Evolutionary conservation across 2,797 vertebrate genomes (phyloP), one percentile per base, ranked within the genome.

Genomic region (Pangasius macronema): DNA sequence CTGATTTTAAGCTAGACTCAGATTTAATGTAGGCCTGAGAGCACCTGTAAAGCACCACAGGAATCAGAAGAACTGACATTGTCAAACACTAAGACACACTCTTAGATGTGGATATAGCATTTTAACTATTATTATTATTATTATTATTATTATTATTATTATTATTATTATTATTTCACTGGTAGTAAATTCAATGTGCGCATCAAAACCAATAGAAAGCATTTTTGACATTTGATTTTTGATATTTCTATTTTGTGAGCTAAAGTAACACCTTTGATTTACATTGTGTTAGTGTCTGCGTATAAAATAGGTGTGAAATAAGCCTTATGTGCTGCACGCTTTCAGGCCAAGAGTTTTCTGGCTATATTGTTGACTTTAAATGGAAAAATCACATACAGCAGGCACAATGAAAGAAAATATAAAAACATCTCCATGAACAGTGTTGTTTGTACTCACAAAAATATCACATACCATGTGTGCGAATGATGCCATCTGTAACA

Each of bases 21-120:
- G 42, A 42, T 42, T 5, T 42, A 42, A 76, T 83, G 70, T 14
- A 33, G 70, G 46, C 30, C 49, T 76, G 42, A 85, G 46, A 42
- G 30, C 59, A 65, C 61, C 77, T 42, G 24, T 46, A 42, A 42
- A 81, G 42, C 16, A 85, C 7, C 4, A 30, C 33, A 63, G 68
- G 46, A 86, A 61, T 67, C 51, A 87, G 79, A 55, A 76, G 55
- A 72, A 65, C 42, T 83, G 80, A 85, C 86, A 85, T 42, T 84
- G 49, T 55, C n/a, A 73, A 49, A 53, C 57, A 42, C 14, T 27
- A 87, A 72, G 16, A 65, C 5, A 9, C 10, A 36, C 42, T 46
- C 10, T 72, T 85, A 4, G 57, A 59, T 81, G 5, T 59, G 11
- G 24, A 82, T 18, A 46, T n/a, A 39, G 33, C 30, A 24, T 80